Evolutionary conservation across 2,113 vertebrate species (phyloP).

Genomic region (Caranx melampygus): DNA sequence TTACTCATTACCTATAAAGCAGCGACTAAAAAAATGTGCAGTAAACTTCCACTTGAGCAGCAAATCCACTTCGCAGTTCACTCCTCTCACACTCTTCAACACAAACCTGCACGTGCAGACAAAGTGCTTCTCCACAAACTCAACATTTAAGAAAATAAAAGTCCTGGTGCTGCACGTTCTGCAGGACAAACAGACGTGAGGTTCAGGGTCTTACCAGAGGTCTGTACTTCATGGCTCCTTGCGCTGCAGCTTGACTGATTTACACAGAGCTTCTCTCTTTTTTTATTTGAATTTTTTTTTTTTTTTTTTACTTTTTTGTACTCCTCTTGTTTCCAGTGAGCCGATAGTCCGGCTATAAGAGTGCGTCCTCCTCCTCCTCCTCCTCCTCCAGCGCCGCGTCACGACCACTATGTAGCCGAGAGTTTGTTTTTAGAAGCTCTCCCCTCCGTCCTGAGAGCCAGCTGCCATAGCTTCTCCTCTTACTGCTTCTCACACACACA

Average conservation of each 20-base stretch:
- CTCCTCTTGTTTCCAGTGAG: not conserved
- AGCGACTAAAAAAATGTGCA: not conserved
- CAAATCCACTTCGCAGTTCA: not conserved
- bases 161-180: not conserved
- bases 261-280: not conserved
- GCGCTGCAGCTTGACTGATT: constrained; percentile 37
- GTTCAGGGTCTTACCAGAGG: constrained; percentile 64
- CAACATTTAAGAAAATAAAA: not conserved
- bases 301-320: not conserved
- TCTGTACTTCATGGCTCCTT: constrained; percentile 78
- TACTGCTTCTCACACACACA: constrained; percentile 54
- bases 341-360: constrained; percentile 39
- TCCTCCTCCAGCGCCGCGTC: constrained; percentile 38
- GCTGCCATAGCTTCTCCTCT: constrained; percentile 75
- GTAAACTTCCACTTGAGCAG: not conserved
- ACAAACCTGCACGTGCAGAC: constrained; percentile 6
- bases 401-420: constrained; percentile 49
- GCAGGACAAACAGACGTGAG: not conserved
- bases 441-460: constrained; percentile 65
- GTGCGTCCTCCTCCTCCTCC: constrained; percentile 50
- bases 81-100: not conserved
- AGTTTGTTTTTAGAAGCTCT: constrained; percentile 76
- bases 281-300: constrained; percentile 3
- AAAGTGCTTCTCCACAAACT: not conserved
- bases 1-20: not conserved